Evolutionary conservation across 1,140 invertebrate genomes (phyloP).

Genomic region (Atopsyche davidsoni): DNA sequence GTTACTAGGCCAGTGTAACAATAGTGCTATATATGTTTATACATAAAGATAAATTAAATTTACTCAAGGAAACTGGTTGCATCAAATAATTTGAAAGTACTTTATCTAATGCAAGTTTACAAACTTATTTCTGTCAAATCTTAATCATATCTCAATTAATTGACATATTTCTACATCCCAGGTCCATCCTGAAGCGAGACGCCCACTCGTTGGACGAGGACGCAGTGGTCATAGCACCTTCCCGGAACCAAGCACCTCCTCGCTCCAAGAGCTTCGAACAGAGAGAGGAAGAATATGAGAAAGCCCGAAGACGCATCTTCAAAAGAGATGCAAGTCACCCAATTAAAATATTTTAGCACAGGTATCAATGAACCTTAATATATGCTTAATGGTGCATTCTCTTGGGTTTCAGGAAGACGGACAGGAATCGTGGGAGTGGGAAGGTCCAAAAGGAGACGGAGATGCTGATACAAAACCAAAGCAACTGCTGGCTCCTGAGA

Average conservation of each 20-base stretch:
- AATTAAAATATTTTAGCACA: no score
- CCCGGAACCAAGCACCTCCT: slow-evolving; percentile 36
- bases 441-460: slow-evolving; percentile 2
- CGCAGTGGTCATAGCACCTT: slow-evolving; percentile 5
- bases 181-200: slow-evolving; percentile 79
- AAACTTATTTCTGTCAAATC: not conserved
- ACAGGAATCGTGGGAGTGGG: slow-evolving; percentile 16
- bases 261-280: slow-evolving; percentile 87
- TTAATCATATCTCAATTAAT: not conserved
- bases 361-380: no score
- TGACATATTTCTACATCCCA: slow-evolving; percentile 29
- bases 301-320: slow-evolving; percentile 75
- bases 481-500: slow-evolving; percentile 9
- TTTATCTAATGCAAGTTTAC: no score
- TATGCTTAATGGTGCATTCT: no score
- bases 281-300: slow-evolving; percentile 81
- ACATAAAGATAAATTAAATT: not conserved
- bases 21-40: no score
- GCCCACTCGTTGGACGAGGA: slow-evolving; percentile 70
- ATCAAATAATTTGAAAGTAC: no score
- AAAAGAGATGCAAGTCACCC: no score
- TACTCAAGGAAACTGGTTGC: no score
- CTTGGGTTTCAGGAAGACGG: slow-evolving; percentile 12
- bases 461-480: slow-evolving; percentile 8
- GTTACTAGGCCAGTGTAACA: no score